Conservation (phyloP, 2,113 vertebrate genomes). For the Zosterops hypoxanthus region DNA sequence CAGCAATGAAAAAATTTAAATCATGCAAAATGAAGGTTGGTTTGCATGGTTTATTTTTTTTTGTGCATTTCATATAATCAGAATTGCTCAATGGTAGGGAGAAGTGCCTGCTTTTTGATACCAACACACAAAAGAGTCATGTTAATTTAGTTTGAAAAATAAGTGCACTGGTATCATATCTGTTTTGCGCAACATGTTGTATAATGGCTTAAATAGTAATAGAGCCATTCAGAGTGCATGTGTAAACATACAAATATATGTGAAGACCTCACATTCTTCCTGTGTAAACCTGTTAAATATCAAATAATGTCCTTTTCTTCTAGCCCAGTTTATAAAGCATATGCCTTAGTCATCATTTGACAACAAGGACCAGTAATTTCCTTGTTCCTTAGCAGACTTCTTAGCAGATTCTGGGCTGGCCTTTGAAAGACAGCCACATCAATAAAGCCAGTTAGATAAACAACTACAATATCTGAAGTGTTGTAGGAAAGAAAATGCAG, state of each 20-base stretch:
- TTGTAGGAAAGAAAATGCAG: background rate
- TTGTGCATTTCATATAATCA: background rate
- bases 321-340: background rate
- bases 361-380: conserved; percentile 5
- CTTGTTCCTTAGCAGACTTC: background rate
- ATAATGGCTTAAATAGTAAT: background rate
- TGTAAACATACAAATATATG: accelerated
- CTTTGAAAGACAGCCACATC: background rate
- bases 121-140: background rate
- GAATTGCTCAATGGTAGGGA: background rate
- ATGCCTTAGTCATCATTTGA: background rate
- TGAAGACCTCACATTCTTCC: background rate
- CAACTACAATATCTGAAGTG: background rate
- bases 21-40: background rate
- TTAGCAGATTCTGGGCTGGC: background rate
- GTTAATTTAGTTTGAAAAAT: background rate
- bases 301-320: background rate
- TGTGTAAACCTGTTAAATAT: background rate
- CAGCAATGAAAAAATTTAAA: background rate
- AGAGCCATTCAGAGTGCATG: background rate
- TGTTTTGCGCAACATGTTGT: background rate
- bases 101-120: background rate
- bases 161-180: background rate
- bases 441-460: background rate
- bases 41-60: background rate